These are phyloP conservation scores for Anadara kagoshimensis DNA, from an alignment of 1,140 invertebrate species.

Conservation along the genomic window DNA sequence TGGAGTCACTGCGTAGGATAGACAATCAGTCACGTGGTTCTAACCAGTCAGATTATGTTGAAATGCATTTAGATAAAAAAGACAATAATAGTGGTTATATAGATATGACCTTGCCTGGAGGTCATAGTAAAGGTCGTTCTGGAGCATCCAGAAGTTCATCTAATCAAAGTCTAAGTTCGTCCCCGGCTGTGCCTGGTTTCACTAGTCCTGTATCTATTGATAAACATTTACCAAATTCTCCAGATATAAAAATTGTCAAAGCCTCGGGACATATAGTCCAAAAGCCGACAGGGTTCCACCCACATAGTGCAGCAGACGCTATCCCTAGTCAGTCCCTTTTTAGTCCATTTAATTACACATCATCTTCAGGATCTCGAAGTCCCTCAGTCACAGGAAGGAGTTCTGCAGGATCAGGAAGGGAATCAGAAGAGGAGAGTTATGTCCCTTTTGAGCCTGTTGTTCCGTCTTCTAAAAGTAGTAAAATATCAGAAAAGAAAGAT, in stretches of 20 bases:
- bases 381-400: constrained; percentile 32
- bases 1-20: constrained; percentile 56
- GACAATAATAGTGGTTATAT: constrained; percentile 54
- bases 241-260: constrained; percentile 42
- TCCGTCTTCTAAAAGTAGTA: not conserved
- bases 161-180: constrained; percentile 45
- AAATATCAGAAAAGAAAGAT: constrained; percentile 2
- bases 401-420: constrained; percentile 49
- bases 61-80: constrained; percentile 52
- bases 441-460: constrained; percentile 42
- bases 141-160: constrained; percentile 37
- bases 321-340: constrained; percentile 21
- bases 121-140: constrained; percentile 38
- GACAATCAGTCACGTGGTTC: constrained; percentile 45
- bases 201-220: constrained; percentile 12
- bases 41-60: constrained; percentile 59
- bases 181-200: constrained; percentile 32
- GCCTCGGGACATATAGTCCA: constrained; percentile 47
- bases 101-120: constrained; percentile 55
- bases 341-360: constrained; percentile 19
- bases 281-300: constrained; percentile 29
- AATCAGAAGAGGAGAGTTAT: constrained; percentile 55
- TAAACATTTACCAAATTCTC: not conserved
- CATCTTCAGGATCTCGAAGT: constrained; percentile 24
- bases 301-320: not conserved